Evolutionary conservation across 2,888 invertebrate species (phyloP).

Genomic region (Melanophora roralis): DNA sequence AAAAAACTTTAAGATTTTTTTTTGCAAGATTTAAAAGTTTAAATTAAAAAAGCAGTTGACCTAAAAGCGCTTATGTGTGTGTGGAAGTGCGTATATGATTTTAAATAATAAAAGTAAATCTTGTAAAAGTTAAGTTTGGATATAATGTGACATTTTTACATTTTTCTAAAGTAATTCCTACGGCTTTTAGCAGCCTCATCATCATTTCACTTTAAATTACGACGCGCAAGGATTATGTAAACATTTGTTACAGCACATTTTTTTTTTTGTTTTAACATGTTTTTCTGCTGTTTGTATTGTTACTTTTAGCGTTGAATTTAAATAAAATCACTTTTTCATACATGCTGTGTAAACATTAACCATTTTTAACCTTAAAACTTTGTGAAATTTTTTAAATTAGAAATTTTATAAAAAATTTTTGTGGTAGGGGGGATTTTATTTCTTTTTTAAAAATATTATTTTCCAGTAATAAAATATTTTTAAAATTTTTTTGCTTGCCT

Average conservation of each 20-base stretch:
- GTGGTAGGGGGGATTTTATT: no score
- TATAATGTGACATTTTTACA: conserved; percentile 15
- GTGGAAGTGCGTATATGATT: not conserved
- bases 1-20: conserved; percentile 3
- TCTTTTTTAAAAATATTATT: no score
- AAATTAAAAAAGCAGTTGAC: conserved; percentile 43
- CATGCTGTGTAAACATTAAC: not conserved
- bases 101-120: not conserved
- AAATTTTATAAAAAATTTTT: no score
- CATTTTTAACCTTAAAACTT: no score
- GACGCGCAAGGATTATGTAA: conserved; percentile 60
- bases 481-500: no score
- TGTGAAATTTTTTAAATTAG: no score
- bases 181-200: conserved; percentile 1
- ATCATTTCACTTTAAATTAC: conserved; percentile 17
- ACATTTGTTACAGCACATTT: conserved; percentile 31
- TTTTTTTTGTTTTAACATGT: not conserved
- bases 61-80: conserved; percentile 28
- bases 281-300: not conserved
- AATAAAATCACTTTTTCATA: not conserved
- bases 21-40: conserved; percentile 24
- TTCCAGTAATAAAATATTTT: no score
- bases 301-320: conserved; percentile 20
- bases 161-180: not conserved
- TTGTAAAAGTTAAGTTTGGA: not conserved